Base-by-base conservation (phyloP, 2,888 invertebrate species). In the Deilephila porcellus region DNA sequence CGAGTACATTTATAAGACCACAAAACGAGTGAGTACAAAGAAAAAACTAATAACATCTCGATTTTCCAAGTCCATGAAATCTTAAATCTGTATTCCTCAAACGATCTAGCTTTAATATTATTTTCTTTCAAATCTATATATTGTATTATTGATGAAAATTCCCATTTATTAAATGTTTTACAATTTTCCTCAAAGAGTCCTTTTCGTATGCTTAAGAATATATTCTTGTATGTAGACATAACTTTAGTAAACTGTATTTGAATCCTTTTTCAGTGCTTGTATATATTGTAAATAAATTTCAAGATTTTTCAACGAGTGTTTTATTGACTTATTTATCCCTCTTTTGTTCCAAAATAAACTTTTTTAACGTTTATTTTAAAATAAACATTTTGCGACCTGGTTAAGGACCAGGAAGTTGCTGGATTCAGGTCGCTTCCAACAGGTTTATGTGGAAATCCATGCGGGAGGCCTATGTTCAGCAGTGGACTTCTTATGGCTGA, bases 271-370 rank as follows among this genome's bases (percentile, higher is more conserved):
- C 79, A 77, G 76, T 85, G 80, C 84, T 78, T 86, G 86, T 86
- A 86, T 77, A 86, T 83, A 83, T 60, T 86, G 86, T 87, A 84
- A 84, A 86, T 86, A 86, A 81, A 85, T 71, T 82, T 79, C 75
- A 76, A 81, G 80, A 80, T 73, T 73, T 64, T 73, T 67, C 45
- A 52, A 45, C 6, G 60, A n/a, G 1, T 19, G 17, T 17, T 45
- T 67, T 17, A 52, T 45, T 52, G 14, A 20, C 17, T 29, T 67
- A 25, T 11, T 4, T 45, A 64, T n/a, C 11, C 8, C n/a, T 19
- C 7, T 37, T 64, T 64, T 5, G 34, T 29, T 34, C 32, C 5
- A 45, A 45, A 45, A 14, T 8, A 45, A 45, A 45, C 11, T 11
- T 8, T 45, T 11, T 45, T 45, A 2, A n/a, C n/a, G n/a, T n/a